Evolutionary conservation across 37 sponge, comb jelly and placozoan genomes (phyloP).

Genomic region (Mnemiopsis leidyi): DNA sequence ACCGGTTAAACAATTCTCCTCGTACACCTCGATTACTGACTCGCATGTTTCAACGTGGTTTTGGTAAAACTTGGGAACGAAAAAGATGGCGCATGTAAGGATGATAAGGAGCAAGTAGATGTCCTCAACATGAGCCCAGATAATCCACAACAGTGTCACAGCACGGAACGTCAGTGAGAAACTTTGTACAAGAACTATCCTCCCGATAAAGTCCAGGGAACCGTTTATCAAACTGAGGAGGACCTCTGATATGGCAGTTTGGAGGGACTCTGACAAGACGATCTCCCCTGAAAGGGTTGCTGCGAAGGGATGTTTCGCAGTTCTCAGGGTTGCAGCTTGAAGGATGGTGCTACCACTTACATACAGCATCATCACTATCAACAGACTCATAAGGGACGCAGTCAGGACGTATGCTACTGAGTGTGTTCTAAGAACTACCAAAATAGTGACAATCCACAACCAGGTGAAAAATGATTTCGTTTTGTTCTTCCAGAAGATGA

Average conservation of each 20-base stretch:
- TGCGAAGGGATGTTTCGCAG: constrained; percentile 10
- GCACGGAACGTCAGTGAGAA: not conserved
- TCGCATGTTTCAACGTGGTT: not conserved
- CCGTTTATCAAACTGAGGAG: constrained; percentile 17
- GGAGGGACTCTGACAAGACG: not conserved
- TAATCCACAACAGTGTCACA: not conserved
- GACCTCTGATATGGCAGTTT: not conserved
- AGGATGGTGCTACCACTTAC: constrained; percentile 2
- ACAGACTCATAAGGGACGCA: not conserved
- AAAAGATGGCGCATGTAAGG: not conserved
- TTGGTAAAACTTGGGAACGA: not conserved
- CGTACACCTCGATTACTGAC: constrained; percentile 10
- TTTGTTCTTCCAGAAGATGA: constrained; percentile 20
- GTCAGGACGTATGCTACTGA: not conserved
- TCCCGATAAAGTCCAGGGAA: not conserved
- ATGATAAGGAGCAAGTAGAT: not conserved
- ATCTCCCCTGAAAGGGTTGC: not conserved
- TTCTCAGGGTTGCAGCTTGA: not conserved
- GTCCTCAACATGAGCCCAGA: constrained; percentile 42
- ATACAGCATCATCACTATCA: constrained; percentile 29
- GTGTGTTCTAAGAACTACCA: not conserved
- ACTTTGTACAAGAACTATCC: constrained; percentile 52
- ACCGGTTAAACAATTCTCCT: not conserved
- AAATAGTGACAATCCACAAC: not conserved
- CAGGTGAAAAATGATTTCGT: not conserved